phyloP scores from a whole-genome alignment of 1,140 invertebrate species.

The Papilio aristodemus region DNA sequence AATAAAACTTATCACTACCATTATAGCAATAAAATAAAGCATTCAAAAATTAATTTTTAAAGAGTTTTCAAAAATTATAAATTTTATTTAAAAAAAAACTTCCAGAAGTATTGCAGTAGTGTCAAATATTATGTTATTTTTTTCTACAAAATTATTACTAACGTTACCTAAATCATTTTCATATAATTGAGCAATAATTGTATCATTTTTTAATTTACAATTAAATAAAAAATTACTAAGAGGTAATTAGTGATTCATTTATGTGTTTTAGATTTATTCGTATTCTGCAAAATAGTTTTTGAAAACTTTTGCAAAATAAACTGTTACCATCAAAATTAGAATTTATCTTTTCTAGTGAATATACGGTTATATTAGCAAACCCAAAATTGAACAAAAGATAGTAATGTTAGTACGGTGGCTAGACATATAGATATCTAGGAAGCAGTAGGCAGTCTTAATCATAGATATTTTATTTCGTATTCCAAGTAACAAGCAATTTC shows the following conservation, averaged over 20 bases:
- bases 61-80: background rate
- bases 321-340: background rate
- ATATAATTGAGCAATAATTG: too few relatives aligned
- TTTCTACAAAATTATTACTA: too few relatives aligned
- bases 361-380: background rate
- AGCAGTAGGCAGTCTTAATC: slow-evolving; percentile 44
- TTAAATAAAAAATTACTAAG: too few relatives aligned
- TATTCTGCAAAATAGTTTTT: background rate
- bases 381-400: background rate
- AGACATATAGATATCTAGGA: slow-evolving; percentile 18
- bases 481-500: slow-evolving; percentile 68
- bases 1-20: background rate
- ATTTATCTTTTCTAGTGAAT: background rate
- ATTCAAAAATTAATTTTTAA: background rate
- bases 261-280: too few relatives aligned
- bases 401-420: too few relatives aligned
- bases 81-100: too few relatives aligned
- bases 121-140: too few relatives aligned
- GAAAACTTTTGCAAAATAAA: slow-evolving; percentile 28
- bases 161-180: too few relatives aligned
- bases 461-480: slow-evolving; percentile 57
- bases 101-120: too few relatives aligned
- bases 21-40: slow-evolving; percentile 8
- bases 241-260: too few relatives aligned
- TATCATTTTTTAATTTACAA: too few relatives aligned